These are phyloP conservation scores for Eupithecia subfuscata DNA, from an alignment of 2,888 invertebrate genomes.

Conservation along the genomic window DNA sequence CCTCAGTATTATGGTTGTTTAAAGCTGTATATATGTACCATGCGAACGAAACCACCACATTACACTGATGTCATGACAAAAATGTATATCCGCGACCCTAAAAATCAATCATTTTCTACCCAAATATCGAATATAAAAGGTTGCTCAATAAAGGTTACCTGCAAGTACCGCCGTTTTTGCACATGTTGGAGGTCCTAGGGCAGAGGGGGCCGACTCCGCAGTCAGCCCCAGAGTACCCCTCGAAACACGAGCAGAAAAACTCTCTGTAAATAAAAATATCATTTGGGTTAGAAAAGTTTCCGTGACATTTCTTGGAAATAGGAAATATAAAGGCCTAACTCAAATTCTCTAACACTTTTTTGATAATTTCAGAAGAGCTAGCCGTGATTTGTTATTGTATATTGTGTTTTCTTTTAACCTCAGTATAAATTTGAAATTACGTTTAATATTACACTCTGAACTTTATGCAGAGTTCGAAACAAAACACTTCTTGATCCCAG, in stretches of 20 bases:
- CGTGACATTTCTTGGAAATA: background rate
- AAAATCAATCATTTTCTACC: background rate
- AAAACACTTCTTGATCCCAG: background rate
- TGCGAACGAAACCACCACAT: background rate
- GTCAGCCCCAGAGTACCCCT: conserved; percentile 90
- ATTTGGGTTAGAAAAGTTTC: background rate
- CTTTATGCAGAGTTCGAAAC: background rate
- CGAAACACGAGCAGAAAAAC: conserved; percentile 92
- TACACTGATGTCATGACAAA: background rate
- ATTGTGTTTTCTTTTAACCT: background rate
- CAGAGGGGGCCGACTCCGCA: conserved; percentile 93
- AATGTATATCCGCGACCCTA: background rate
- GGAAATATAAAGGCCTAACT: background rate
- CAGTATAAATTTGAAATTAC: background rate
- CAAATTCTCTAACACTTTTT: background rate
- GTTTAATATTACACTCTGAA: background rate
- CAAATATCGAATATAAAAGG: conserved; percentile 32
- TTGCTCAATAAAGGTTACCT: conserved; percentile 83
- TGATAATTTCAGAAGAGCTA: background rate
- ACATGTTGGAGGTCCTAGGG: conserved; percentile 83
- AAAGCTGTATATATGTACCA: background rate
- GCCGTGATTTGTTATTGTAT: background rate
- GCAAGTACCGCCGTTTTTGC: conserved; percentile 93
- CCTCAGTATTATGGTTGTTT: background rate
- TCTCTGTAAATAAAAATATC: conserved; percentile 78